Evolutionary conservation across 2,113 vertebrate genomes (phyloP).

Genomic region (Oryzias javanicus): DNA sequence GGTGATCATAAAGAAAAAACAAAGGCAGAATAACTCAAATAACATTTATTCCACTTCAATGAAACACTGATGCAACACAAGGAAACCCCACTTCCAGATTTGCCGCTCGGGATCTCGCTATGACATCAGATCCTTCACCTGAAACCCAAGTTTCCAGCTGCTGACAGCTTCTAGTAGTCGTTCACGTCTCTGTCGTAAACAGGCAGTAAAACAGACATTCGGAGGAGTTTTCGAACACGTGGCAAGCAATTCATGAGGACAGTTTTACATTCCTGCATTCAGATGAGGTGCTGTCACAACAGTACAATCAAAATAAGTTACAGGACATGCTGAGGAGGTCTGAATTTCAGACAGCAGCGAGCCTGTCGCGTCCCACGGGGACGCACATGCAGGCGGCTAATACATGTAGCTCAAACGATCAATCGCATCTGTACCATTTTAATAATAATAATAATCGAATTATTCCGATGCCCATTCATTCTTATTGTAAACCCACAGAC

Average conservation of each 20-base stretch:
- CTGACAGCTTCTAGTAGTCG: conserved; percentile 7
- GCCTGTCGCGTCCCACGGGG: conserved; percentile 64
- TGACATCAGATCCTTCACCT: background rate
- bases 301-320: conserved; percentile 60
- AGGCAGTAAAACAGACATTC: conserved; percentile 32
- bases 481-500: conserved; percentile 20
- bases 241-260: conserved; percentile 6
- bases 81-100: conserved; percentile 19
- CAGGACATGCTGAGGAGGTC: conserved; percentile 61
- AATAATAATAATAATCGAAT: conserved; percentile 5
- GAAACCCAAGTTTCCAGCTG: conserved; percentile 7
- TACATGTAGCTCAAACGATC: conserved; percentile 16
- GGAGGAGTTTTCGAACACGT: background rate
- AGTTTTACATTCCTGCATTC: conserved; percentile 28
- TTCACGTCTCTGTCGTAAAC: conserved; percentile 15
- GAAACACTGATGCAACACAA: conserved; percentile 10
- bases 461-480: conserved; percentile 18
- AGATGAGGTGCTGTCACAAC: conserved; percentile 21
- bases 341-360: conserved; percentile 76
- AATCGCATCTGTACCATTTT: conserved; percentile 12
- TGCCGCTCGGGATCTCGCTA: background rate
- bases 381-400: conserved; percentile 44
- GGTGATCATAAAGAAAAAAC: background rate
- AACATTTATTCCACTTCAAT: conserved; percentile 52
- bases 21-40: conserved; percentile 14